Evolutionary conservation across 2,888 invertebrate genomes (phyloP).

Genomic region (Strigamia transsilvanica): DNA sequence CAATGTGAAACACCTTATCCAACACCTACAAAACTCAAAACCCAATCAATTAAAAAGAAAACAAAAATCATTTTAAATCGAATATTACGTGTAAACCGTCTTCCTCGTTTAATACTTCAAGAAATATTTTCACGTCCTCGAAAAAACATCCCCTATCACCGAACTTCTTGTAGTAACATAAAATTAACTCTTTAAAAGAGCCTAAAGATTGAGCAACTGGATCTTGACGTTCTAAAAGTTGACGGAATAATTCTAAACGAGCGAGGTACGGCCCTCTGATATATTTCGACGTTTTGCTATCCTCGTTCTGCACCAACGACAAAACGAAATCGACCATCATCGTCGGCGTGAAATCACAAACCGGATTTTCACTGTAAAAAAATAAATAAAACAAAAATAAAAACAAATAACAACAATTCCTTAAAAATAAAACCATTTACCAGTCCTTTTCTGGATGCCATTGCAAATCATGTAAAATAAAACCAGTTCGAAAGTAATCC

Average conservation of each 20-base stretch:
- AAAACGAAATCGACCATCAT: conserved; percentile 61
- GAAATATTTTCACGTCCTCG: conserved; percentile 80
- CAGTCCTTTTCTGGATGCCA: conserved; percentile 62
- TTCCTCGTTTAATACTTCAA: conserved; percentile 73
- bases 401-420: background rate
- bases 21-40: conserved; percentile 36
- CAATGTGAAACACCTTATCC: background rate
- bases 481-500: conserved; percentile 76
- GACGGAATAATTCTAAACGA: conserved; percentile 71
- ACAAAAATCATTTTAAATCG: conserved; percentile 51
- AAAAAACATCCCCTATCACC: conserved; percentile 88
- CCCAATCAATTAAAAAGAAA: background rate
- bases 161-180: conserved; percentile 81
- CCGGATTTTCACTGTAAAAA: conserved; percentile 34
- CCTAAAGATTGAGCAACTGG: conserved; percentile 57
- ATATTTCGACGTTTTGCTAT: conserved; percentile 56
- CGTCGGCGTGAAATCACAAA: conserved; percentile 60
- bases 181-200: conserved; percentile 66
- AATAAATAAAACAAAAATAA: background rate
- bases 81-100: conserved; percentile 64
- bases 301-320: conserved; percentile 59
- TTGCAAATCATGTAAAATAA: conserved; percentile 68
- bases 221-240: conserved; percentile 58
- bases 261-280: conserved; percentile 85
- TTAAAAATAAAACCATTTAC: conserved; percentile 35